Base-by-base conservation (phyloP, 2,113 vertebrate genomes). In the Natator depressus region DNA sequence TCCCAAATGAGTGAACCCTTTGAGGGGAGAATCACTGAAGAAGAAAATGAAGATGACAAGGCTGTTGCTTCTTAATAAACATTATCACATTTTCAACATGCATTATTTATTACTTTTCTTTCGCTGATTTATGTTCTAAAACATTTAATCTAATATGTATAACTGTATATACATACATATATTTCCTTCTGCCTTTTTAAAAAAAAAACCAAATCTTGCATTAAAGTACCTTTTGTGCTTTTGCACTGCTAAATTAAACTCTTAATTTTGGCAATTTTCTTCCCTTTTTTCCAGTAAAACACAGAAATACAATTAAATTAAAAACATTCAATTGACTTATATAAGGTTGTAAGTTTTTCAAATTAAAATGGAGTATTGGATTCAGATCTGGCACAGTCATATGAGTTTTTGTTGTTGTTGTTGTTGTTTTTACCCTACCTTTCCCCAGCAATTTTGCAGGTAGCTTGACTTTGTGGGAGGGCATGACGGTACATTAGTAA, bases 51-150 rank as follows among this genome's bases (percentile, higher is more conserved):
- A 98, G 98, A 98, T 97, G 98, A 98, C 98, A 98, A 97, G 98
- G 97, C 98, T 98, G 97, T 97, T 98, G 98, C 98, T 98, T 98
- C 98, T 98, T 98, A 98, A 98, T 98, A 98, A 98, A 98, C 98
- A 98, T 97, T 98, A 98, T 98, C 97, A 94, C 98, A 98, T 98
- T 98, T 98, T 97, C 98, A 97, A 94, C 95, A 97, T 98, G 97
- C 98, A 98, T 98, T 98, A 98, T 98, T 98, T 98, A 98, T 98
- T 97, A 96, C 98, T 97, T 97, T 98, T 97, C 98, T 96, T 97
- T 95, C 96, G 46, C 97, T 98, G 98, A 98, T 98, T 98, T 97
- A 98, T 98, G 97, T 97, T 98, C 95, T 97, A 96, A 97, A 98
- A 98, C 95, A 97, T 97, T 98, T 97, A 97, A 97, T 98, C 96